These are phyloP conservation scores for Leucoraja ocellata DNA, from an alignment of 2,797 vertebrate genomes.

Conservation along the genomic window DNA sequence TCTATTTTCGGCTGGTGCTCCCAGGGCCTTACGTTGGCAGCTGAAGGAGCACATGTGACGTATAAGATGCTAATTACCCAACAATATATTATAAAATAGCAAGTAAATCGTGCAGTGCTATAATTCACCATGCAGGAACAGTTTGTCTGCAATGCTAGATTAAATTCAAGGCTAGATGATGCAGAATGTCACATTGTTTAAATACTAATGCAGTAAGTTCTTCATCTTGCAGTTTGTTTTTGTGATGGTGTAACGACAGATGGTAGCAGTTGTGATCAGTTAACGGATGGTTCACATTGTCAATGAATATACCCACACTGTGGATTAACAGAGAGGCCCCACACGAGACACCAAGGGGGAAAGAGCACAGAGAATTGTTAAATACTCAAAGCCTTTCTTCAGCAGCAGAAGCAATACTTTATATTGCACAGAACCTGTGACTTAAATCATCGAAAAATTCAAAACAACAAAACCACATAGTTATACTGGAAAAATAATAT, in stretches of 20 bases:
- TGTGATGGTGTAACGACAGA: neutral
- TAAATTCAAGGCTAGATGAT: neutral
- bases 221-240: neutral
- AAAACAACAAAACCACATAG: neutral
- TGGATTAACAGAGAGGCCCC: neutral
- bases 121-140: neutral
- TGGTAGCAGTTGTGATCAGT: neutral
- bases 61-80: neutral
- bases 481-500: neutral
- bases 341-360: no score
- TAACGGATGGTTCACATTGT: neutral
- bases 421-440: neutral
- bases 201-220: neutral
- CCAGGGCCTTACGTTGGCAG: neutral
- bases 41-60: neutral
- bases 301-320: neutral
- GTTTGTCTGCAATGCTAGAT: neutral
- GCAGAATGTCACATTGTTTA: neutral
- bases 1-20: neutral
- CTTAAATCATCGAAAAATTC: neutral
- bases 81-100: neutral
- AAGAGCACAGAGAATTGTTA: neutral
- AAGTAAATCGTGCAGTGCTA: neutral
- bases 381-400: neutral
- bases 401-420: neutral